Conservation (phyloP, 2,797 vertebrate genomes). For the Smutsia gigantea region DNA sequence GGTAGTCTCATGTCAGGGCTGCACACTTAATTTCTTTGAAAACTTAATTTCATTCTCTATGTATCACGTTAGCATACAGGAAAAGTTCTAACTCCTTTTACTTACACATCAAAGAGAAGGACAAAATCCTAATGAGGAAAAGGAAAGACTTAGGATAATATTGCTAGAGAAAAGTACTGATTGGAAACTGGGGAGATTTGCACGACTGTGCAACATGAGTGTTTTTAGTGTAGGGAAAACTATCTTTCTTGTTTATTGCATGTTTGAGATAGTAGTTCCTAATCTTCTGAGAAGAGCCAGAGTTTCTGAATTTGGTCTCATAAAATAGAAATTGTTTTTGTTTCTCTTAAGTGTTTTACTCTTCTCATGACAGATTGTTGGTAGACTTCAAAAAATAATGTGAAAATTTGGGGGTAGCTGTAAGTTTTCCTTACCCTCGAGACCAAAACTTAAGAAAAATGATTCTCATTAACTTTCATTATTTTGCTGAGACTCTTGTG, state of each 20-base stretch:
- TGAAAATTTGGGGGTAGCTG: background rate
- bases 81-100: background rate
- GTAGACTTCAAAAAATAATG: conserved; percentile 17
- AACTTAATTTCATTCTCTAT: background rate
- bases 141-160: conserved; percentile 6
- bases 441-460: conserved; percentile 27
- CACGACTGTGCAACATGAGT: background rate
- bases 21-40: background rate
- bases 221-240: background rate
- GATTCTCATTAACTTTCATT: background rate
- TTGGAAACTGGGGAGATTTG: background rate
- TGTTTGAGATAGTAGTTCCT: background rate
- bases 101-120: background rate
- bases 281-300: background rate
- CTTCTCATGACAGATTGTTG: conserved; percentile 5
- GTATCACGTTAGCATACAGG: background rate
- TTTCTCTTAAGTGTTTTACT: conserved; percentile 13
- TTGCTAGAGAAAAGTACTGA: background rate
- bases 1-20: background rate
- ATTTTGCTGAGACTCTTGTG: background rate
- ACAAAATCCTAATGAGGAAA: background rate
- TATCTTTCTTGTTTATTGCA: background rate
- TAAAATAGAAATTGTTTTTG: conserved; percentile 32
- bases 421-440: background rate
- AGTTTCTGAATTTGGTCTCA: background rate